Percentiles rank a stretch among this genome's conserved stretches.
These are phyloP conservation scores for Anastatus disparis DNA, from an alignment of 1,140 invertebrate species.

Conservation along the genomic window DNA sequence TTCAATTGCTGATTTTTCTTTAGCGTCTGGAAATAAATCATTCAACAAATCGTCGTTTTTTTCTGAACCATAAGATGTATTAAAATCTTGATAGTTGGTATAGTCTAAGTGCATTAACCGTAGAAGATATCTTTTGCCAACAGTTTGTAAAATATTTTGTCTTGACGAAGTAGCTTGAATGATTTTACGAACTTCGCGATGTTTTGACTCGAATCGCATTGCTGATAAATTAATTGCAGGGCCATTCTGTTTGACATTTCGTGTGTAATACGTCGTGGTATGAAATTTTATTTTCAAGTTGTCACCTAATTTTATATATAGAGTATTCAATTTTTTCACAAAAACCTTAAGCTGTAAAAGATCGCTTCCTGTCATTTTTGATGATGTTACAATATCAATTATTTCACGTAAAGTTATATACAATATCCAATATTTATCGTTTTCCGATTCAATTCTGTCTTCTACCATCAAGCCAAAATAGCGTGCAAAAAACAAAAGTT, in stretches of 20 bases:
- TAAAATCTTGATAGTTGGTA: not conserved
- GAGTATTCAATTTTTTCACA: constrained; percentile 33
- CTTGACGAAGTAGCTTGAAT: not conserved
- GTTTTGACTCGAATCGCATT: constrained; percentile 39
- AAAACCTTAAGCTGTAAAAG: constrained; percentile 5
- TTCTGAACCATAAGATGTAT: not conserved
- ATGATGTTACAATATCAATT: not conserved
- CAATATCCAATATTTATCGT: constrained; percentile 42
- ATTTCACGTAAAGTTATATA: constrained; percentile 34
- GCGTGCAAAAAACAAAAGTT: constrained; percentile 46
- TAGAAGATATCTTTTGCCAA: not conserved
- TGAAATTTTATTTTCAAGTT: constrained; percentile 38
- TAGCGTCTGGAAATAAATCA: not conserved
- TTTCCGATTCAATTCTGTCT: constrained; percentile 38
- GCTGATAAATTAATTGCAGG: constrained; percentile 34
- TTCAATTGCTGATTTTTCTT: not conserved
- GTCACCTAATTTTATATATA: constrained; percentile 35
- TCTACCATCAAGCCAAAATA: constrained; percentile 49
- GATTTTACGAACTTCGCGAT: constrained; percentile 35
- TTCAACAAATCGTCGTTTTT: not conserved
- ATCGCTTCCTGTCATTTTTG: not conserved
- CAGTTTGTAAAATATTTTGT: not conserved
- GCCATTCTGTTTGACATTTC: constrained; percentile 27
- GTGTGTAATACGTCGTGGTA: constrained; percentile 36
- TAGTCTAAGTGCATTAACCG: not conserved